phyloP scores from a whole-genome alignment of 2,797 vertebrate genomes.

The Buceros bicornis region DNA sequence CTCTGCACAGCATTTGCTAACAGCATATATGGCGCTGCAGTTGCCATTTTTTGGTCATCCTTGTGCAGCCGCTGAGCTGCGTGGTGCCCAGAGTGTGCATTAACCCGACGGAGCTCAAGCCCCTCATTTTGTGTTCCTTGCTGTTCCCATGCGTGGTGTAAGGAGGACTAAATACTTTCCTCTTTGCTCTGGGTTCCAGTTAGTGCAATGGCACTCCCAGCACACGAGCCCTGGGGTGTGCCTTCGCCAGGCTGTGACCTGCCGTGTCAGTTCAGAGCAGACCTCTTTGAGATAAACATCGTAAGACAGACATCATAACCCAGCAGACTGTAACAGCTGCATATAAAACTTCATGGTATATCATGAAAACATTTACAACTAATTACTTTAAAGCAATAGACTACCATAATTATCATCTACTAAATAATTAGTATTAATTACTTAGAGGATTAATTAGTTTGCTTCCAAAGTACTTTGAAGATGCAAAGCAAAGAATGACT shows the following conservation, averaged over 20 bases:
- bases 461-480: conserved; percentile 32
- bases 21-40: neutral
- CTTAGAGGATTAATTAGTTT: conserved; percentile 48
- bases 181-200: neutral
- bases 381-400: conserved; percentile 51
- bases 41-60: neutral
- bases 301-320: neutral
- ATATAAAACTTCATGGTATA: conserved; percentile 28
- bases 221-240: neutral
- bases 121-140: neutral
- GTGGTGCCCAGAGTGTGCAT: neutral
- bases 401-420: conserved; percentile 39
- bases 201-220: neutral
- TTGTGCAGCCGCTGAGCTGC: neutral
- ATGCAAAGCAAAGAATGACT: neutral
- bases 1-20: neutral
- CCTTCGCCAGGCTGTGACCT: neutral
- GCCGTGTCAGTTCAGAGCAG: rapidly evolving
- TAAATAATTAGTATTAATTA: conserved; percentile 67
- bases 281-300: neutral
- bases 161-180: neutral
- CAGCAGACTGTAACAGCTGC: conserved; percentile 1
- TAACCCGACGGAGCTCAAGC: neutral
- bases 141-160: rapidly evolving
- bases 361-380: conserved; percentile 37